phyloP scores from a whole-genome alignment of 2,113 vertebrate genomes.

The Etheostoma cragini region DNA sequence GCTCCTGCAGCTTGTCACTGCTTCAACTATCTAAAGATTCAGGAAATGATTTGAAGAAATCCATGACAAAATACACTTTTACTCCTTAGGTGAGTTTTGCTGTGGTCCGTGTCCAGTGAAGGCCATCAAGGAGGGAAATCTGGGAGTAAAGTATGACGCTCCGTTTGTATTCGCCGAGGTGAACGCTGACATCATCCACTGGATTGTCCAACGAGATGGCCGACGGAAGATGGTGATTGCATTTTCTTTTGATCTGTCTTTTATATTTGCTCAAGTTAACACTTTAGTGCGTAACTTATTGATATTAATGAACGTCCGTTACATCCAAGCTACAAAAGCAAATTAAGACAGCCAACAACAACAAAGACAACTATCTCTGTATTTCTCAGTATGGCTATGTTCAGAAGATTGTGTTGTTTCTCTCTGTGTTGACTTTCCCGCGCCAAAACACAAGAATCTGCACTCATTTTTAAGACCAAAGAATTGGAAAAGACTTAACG shows the following conservation, averaged over 20 bases:
- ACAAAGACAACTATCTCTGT: too few species aligned
- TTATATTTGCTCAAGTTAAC: neutral
- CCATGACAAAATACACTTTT: neutral
- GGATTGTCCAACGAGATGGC: slow-evolving; percentile 74
- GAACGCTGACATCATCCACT: slow-evolving; percentile 84
- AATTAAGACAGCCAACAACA: too few species aligned
- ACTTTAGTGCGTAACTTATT: too few species aligned
- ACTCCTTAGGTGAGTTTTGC: slow-evolving; percentile 78
- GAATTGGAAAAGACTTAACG: neutral
- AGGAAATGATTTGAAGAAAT: neutral
- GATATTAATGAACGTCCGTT: too few species aligned
- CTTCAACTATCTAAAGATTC: neutral
- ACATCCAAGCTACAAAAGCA: too few species aligned
- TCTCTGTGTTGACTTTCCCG: too few species aligned
- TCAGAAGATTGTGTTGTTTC: too few species aligned
- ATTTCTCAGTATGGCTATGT: too few species aligned
- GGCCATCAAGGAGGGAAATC: slow-evolving; percentile 82
- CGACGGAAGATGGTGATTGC: slow-evolving; percentile 45
- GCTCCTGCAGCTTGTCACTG: neutral
- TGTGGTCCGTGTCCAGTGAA: slow-evolving; percentile 86
- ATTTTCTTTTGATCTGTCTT: neutral
- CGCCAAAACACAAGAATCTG: neutral
- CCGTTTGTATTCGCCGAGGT: slow-evolving; percentile 85
- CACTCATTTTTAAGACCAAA: neutral
- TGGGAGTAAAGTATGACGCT: slow-evolving; percentile 83